Evolutionary conservation across 2,113 vertebrate species (phyloP).

Genomic region (Rynchops niger): DNA sequence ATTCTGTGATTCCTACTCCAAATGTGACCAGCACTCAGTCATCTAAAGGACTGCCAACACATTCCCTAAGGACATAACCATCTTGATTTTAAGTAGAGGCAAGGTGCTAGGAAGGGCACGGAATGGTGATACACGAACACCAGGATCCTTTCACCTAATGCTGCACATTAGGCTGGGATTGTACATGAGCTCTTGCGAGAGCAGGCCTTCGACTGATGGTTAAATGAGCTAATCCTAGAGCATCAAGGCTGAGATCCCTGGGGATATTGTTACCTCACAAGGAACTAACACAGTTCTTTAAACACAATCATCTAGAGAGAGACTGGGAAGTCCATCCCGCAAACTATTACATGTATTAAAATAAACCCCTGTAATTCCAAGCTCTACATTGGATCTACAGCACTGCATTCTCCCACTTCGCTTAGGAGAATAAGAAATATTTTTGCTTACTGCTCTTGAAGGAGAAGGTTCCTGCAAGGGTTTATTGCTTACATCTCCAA

Average conservation of each 20-base stretch:
- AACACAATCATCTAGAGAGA: neutral
- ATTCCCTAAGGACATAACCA: neutral
- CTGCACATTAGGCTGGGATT: neutral
- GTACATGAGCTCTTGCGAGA: neutral
- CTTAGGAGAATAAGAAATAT: neutral
- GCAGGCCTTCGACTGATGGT: neutral
- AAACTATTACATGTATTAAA: neutral
- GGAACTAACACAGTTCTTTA: neutral
- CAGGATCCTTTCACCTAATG: neutral
- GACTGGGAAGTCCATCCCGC: neutral
- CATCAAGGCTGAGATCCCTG: neutral
- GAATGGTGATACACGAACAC: neutral
- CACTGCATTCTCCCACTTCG: neutral
- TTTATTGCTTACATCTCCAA: neutral
- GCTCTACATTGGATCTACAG: neutral
- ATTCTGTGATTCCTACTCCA: neutral
- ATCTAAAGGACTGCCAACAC: neutral
- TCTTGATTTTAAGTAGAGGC: neutral
- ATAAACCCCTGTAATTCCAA: neutral
- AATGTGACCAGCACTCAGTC: neutral
- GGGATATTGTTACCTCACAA: neutral
- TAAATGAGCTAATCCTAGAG: neutral
- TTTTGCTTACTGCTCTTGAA: neutral
- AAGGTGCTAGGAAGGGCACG: neutral
- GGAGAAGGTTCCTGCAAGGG: neutral